phyloP scores from a whole-genome alignment of 64 coral and sea anemone species.

The Pocillopora damicornis region DNA sequence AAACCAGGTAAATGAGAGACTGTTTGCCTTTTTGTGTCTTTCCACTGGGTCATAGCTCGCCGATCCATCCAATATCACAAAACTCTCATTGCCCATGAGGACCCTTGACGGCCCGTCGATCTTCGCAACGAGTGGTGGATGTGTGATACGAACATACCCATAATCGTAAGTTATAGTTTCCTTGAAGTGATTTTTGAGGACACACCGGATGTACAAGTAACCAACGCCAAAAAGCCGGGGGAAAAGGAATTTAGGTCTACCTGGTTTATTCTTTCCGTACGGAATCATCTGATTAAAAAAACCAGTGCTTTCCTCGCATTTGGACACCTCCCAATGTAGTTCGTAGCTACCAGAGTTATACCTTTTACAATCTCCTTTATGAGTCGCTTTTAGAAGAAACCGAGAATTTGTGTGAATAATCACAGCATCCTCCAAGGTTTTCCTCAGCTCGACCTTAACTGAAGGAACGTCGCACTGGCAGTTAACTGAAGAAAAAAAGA shows the following conservation, averaged over 20 bases:
- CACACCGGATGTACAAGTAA: constrained; percentile 33
- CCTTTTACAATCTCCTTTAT: neutral
- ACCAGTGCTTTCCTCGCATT: constrained; percentile 13
- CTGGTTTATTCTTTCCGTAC: neutral
- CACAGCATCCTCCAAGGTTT: constrained; percentile 36
- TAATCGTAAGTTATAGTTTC: constrained; percentile 52
- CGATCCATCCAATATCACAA: constrained; percentile 39
- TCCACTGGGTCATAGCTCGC: constrained; percentile 60
- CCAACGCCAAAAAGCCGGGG: neutral
- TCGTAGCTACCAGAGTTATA: neutral
- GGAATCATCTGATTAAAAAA: neutral
- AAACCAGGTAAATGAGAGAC: constrained; percentile 46
- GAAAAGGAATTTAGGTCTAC: neutral
- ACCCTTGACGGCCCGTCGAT: constrained; percentile 33
- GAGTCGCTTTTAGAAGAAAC: neutral
- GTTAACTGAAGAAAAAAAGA: neutral
- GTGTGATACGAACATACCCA: constrained; percentile 42
- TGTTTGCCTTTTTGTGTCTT: constrained; percentile 3
- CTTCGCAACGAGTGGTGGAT: constrained; percentile 51
- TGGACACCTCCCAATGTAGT: constrained; percentile 24
- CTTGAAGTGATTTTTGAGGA: constrained; percentile 41
- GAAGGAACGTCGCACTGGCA: constrained; percentile 42
- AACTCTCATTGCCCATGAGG: constrained; percentile 38
- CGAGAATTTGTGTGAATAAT: neutral
- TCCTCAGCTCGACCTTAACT: constrained; percentile 42